Evolutionary conservation across 2,113 vertebrate species (phyloP), one percentile per base, ranked within the genome.

Genomic region (Dicaeum eximium): DNA sequence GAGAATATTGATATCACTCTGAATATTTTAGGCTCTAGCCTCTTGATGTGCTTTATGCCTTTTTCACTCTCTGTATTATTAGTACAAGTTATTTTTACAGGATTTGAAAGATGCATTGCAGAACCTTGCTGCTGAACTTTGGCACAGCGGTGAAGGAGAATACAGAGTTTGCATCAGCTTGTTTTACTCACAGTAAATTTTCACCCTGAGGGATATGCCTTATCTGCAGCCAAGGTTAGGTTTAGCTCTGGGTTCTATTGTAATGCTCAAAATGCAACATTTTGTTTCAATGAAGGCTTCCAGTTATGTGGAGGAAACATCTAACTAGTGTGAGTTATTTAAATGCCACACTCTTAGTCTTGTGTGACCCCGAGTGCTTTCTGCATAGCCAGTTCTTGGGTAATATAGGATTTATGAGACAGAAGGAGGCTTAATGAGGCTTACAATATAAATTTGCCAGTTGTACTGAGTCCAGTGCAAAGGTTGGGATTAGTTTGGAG

Each of bases 381-480:
- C 57, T 88, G 24, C 33, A 5, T 17, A 64, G 64, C 75, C 79
- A 83, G 71, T 77, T 30, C 47, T 73, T 73, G 67, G 38, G 66
- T 92, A 86, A 86, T 58, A 73, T 3, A 82, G 62, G 42, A 75
- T 95, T 97, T 93, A 90, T 86, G 90, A 93, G 92, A 78, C 82
- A 11, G 7, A 90, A 62, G 35, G 56, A 73, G 78, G 47, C 51
- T 78, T 77, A 80, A 90, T 15, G 38, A 92, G 51, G 50, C 38
- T 66, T 78, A 73, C 7, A 71, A 31, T 66, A 78, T 28, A 71
- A 83, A 83, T 73, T 78, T 95, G 50, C 88, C 90, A 88, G 75
- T 94, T 96, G 92, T 88, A 92, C 71, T 51, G 67, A 58, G 44
- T 81, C 86, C 92, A 94, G 67, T 54, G 67, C 7, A 53, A 93